phyloP scores from a whole-genome alignment of 1,140 invertebrate species.

The Drosophila arizonae region DNA sequence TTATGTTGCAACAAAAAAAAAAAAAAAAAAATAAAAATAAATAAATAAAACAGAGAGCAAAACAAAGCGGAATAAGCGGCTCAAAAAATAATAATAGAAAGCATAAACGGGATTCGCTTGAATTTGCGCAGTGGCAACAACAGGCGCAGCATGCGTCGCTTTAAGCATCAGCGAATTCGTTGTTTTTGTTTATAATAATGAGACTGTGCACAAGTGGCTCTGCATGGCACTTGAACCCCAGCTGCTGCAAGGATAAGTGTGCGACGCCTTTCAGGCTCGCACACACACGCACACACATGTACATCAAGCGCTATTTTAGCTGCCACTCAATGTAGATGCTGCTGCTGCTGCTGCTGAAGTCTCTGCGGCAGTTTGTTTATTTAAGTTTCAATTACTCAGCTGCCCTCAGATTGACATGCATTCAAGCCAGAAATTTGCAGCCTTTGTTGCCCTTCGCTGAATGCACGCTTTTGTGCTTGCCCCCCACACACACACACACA shows the following conservation, averaged over 20 bases:
- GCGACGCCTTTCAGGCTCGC: conserved; percentile 35
- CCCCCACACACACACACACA: not conserved
- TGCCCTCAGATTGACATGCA: conserved; percentile 45
- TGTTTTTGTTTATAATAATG: conserved; percentile 56
- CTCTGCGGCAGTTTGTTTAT: conserved; percentile 61
- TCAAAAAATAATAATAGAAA: conserved; percentile 20
- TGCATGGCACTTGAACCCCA: conserved; percentile 41
- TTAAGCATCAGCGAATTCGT: conserved; percentile 17
- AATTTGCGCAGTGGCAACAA: conserved; percentile 33
- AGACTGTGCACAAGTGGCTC: conserved; percentile 70
- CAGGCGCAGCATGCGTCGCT: conserved; percentile 22
- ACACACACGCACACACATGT: conserved; percentile 23
- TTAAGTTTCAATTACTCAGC: conserved; percentile 75
- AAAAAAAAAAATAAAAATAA: conserved; percentile 21
- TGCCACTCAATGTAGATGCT: conserved; percentile 51
- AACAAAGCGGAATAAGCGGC: conserved; percentile 1
- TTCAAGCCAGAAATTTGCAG: conserved; percentile 41
- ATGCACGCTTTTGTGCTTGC: conserved; percentile 41
- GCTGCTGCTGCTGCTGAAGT: conserved; percentile 27
- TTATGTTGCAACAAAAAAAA: conserved; percentile 34
- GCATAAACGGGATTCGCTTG: conserved; percentile 9
- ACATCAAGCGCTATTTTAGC: conserved; percentile 20
- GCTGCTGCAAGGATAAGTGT: conserved; percentile 26
- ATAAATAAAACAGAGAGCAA: not conserved
- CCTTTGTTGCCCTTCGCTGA: conserved; percentile 32